A percentile compares a stretch with the other conserved stretches of the same genome.
Evolutionary conservation across 2,888 invertebrate species (phyloP).

Genomic region (Acleris holmiana): DNA sequence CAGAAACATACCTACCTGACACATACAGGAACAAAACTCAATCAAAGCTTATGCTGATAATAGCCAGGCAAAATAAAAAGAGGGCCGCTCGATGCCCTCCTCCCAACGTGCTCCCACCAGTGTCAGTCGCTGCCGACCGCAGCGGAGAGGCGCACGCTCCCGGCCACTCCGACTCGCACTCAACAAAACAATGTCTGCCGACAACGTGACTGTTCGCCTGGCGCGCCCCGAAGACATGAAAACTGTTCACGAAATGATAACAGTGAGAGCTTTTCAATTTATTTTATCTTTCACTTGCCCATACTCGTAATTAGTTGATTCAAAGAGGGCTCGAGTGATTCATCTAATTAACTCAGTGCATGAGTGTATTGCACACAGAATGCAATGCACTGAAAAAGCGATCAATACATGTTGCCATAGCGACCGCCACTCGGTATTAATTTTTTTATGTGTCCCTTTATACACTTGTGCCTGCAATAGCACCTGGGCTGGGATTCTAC

Average conservation of each 20-base stretch:
- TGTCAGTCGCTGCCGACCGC: slow-evolving; percentile 1
- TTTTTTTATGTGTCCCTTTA: too few relatives aligned
- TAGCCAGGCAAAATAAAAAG: neutral
- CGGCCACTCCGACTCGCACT: too few relatives aligned
- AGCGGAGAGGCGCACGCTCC: neutral
- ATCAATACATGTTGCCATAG: too few relatives aligned
- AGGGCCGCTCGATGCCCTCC: neutral
- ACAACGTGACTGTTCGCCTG: slow-evolving; percentile 17
- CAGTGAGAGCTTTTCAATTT: slow-evolving; percentile 17
- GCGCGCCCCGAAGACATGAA: slow-evolving; percentile 35
- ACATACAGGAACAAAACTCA: too few relatives aligned
- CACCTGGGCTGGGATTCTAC: too few relatives aligned
- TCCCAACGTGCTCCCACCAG: neutral
- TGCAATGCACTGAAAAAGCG: too few relatives aligned
- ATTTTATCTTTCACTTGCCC: neutral
- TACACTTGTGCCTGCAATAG: too few relatives aligned
- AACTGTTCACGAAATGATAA: slow-evolving; percentile 30
- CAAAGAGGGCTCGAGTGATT: neutral
- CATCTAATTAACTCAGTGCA: neutral
- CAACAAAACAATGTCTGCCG: slow-evolving; percentile 1
- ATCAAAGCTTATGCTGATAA: too few relatives aligned
- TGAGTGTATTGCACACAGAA: too few relatives aligned
- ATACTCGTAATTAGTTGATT: too few relatives aligned
- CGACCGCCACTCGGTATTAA: too few relatives aligned
- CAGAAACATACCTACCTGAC: too few relatives aligned